Conservation (phyloP, 2,888 invertebrate genomes). For the Melanostoma mellinum region DNA sequence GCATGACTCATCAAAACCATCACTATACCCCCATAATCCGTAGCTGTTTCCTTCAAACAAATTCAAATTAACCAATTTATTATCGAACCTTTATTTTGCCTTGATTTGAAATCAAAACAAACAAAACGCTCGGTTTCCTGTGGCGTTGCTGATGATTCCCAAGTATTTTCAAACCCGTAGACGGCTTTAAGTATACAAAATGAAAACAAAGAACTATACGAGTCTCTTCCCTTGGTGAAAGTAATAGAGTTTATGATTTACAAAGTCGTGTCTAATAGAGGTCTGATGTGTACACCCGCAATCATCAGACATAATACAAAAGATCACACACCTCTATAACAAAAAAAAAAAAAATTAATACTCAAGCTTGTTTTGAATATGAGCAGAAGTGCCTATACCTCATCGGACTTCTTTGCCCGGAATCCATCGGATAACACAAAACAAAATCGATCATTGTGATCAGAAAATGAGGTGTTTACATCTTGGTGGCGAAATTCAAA, state of each 20-base stretch:
- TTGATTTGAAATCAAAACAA: slow-evolving; percentile 55
- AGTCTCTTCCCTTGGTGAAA: slow-evolving; percentile 41
- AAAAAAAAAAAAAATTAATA: slow-evolving; percentile 39
- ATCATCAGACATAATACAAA: slow-evolving; percentile 62
- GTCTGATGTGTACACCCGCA: slow-evolving; percentile 32
- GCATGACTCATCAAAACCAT: slow-evolving; percentile 59
- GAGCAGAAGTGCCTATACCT: not conserved
- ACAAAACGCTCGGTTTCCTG: slow-evolving; percentile 54
- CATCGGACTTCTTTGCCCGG: too few relatives aligned
- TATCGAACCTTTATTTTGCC: slow-evolving; percentile 47
- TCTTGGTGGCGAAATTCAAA: slow-evolving; percentile 72
- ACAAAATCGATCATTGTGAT: slow-evolving; percentile 65
- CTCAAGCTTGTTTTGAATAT: slow-evolving; percentile 28
- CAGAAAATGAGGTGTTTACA: slow-evolving; percentile 72
- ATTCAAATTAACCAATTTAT: slow-evolving; percentile 70
- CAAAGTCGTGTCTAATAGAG: slow-evolving; percentile 14
- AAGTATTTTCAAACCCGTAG: slow-evolving; percentile 34
- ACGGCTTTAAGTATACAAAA: slow-evolving; percentile 33
- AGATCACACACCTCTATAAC: slow-evolving; percentile 5
- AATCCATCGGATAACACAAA: slow-evolving; percentile 35
- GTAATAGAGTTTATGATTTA: slow-evolving; percentile 15
- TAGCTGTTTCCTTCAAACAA: slow-evolving; percentile 24
- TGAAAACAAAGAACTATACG: slow-evolving; percentile 27
- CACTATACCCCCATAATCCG: not conserved
- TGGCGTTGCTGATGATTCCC: slow-evolving; percentile 66